These are phyloP conservation scores for Pararge aegeria DNA, from an alignment of 1,140 invertebrate species.

Conservation along the genomic window DNA sequence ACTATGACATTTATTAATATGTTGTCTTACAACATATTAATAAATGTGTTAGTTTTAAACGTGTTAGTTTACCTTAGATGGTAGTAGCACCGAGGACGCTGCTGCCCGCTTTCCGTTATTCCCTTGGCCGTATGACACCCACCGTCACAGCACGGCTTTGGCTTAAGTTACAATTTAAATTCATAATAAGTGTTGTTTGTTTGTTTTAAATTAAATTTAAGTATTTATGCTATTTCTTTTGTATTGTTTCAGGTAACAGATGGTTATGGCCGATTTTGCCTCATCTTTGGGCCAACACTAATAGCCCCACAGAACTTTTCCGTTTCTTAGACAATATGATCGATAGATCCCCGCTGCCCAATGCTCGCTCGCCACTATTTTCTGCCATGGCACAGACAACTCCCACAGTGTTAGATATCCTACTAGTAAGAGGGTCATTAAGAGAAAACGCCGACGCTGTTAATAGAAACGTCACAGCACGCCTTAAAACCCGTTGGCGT, in stretches of 20 bases:
- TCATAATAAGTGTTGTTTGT: too few relatives aligned
- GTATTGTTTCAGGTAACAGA: slow-evolving; percentile 78
- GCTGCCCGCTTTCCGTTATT: too few relatives aligned
- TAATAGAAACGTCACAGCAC: slow-evolving; percentile 84
- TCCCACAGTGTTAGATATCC: slow-evolving; percentile 84
- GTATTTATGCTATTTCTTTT: too few relatives aligned
- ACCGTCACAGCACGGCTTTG: too few relatives aligned
- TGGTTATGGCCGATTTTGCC: slow-evolving; percentile 87
- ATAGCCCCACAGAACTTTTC: slow-evolving; percentile 77
- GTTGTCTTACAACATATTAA: too few relatives aligned
- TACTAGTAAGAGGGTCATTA: slow-evolving; percentile 83
- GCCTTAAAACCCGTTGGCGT: slow-evolving; percentile 83
- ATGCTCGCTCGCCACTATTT: slow-evolving; percentile 81
- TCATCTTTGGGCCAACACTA: slow-evolving; percentile 85
- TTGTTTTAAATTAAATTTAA: too few relatives aligned
- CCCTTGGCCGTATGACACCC: too few relatives aligned
- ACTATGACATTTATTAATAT: too few relatives aligned
- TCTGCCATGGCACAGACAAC: slow-evolving; percentile 91
- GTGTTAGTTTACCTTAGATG: too few relatives aligned
- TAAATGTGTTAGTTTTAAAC: too few relatives aligned
- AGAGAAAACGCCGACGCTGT: slow-evolving; percentile 85
- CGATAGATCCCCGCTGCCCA: slow-evolving; percentile 52
- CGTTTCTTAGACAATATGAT: slow-evolving; percentile 80
- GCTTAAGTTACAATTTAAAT: too few relatives aligned
- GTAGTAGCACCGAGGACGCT: too few relatives aligned